Evolutionary conservation across 2,797 vertebrate genomes (phyloP), one percentile per base, ranked within the genome.

Genomic region (Peromyscus melanophrys): DNA sequence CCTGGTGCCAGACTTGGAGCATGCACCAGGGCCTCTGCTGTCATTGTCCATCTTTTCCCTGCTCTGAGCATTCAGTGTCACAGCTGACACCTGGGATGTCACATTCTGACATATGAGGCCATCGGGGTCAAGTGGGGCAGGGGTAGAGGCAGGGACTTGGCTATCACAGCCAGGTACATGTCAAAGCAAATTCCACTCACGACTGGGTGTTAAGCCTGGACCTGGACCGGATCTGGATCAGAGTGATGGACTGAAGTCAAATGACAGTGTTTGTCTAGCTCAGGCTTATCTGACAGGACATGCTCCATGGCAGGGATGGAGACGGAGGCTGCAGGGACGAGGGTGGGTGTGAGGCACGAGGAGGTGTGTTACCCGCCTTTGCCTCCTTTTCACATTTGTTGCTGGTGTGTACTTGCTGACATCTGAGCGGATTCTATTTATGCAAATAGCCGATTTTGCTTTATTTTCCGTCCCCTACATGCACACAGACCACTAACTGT

Each of bases 31-130:
- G 73, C 27, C 17, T 71, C 63, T 34, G 73, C 52, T 86, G 89
- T 91, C 95, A 92, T 5, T 43, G 78, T 59, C 96, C 88, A 90
- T 90, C 94, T 89, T 61, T 49, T 49, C 89, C 88, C 55, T 34
- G 46, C 27, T 80, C 87, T 31, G 49, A 55, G n/a, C 31, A 29
- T 65, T 80, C 87, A 29, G 63, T 82, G 91, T 71, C 69, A 59
- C 86, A 89, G 75, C 83, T 95, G 96, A 95, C 91, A 87, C 97
- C 94, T 92, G 77, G 40, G 85, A 95, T 96, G 95, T 95, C 94
- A 90, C 81, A 11, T 86, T 92, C 91, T 84, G 94, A 95, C 82
- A 87, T 46, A 69, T 1, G 83, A 96, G 91, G 92, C 89, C 55
- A 9, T 0, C 1, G 63, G 63, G 96, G 89, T 96, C 90, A 87